Evolutionary conservation across 2,113 vertebrate genomes (phyloP), one percentile per base, ranked within the genome.

Genomic region (Syrmaticus mikado): DNA sequence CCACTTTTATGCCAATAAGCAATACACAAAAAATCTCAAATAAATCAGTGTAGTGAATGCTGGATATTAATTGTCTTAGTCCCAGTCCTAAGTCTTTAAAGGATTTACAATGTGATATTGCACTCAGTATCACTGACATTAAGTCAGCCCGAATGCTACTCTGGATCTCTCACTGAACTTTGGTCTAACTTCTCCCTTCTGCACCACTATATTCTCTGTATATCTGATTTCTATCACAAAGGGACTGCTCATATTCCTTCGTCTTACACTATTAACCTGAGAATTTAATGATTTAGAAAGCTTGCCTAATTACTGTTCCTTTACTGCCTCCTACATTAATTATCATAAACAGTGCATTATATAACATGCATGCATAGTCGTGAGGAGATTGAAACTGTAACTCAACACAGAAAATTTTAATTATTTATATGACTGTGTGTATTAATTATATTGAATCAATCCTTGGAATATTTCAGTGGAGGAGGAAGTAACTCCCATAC

Each of bases 231-330:
- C 57, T 85, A 4, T 43, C 45, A 30, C 4, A 57, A 80, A 48
- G 6, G 5, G 3, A 41, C 13, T 64, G 21, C 34, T 85, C 19
- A 36, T 52, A 13, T 1, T 48, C 11, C 16, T 73, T 89, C 2
- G 1, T 75, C 43, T 71, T 83, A 30, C 8, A 43, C 36, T 77
- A n/a, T 53, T 80, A 89, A 50, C 10, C 21, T 55, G 28, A 81
- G 4, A 57, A 77, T 46, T 60, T 41, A 83, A 81, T 58, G 40
- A 60, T 83, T 88, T 81, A 58, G 40, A 62, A 90, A 90, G 58
- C 24, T 46, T 91, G 30, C 11, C 67, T 81, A 87, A 85, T 87
- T 89, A 53, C 11, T 15, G 13, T 68, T 85, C 57, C 16, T 57
- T 73, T 15, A 13, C 58, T 84, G 21, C 48, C 36, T 78, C 53